Conservation (phyloP, 2,888 invertebrate genomes). For the Eucriotettix oculatus region DNA sequence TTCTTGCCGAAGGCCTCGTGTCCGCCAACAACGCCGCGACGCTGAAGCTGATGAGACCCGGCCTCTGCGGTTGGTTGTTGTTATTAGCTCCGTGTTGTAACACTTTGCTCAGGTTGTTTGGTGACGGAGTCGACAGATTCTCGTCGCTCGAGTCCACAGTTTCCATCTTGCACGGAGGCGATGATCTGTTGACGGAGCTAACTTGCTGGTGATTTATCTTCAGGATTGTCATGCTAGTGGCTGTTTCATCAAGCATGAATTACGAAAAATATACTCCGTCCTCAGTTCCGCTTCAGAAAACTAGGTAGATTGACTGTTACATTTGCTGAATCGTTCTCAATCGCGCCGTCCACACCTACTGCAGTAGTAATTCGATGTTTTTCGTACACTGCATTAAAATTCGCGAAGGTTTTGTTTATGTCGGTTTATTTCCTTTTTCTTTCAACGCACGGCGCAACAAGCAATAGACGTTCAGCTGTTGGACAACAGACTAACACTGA, state of each 20-base stretch:
- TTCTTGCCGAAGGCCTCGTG: constrained; percentile 6
- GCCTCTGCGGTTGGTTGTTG: constrained; percentile 23
- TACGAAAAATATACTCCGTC: not conserved
- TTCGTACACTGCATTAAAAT: too few species aligned
- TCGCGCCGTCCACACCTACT: too few species aligned
- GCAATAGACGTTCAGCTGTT: too few species aligned
- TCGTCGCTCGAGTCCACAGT: not conserved
- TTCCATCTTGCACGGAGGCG: not conserved
- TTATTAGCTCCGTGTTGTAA: constrained; percentile 6
- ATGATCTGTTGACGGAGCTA: not conserved
- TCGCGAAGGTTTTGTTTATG: too few species aligned
- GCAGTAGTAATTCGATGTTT: too few species aligned
- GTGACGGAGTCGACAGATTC: not conserved
- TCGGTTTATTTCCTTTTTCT: too few species aligned
- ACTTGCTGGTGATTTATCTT: constrained; percentile 7
- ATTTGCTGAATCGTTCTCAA: too few species aligned
- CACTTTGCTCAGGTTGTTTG: not conserved
- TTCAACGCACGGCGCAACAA: too few species aligned
- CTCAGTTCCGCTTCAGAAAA: too few species aligned
- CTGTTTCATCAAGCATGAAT: constrained; percentile 10
- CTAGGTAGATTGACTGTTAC: too few species aligned
- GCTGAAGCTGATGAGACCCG: constrained; percentile 48
- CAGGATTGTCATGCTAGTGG: constrained; percentile 11
- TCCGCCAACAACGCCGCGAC: constrained; percentile 52
- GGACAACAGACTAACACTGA: too few species aligned